Evolutionary conservation across 2,113 vertebrate genomes (phyloP), one percentile per base, ranked within the genome.

Genomic region (Microtus montanus): DNA sequence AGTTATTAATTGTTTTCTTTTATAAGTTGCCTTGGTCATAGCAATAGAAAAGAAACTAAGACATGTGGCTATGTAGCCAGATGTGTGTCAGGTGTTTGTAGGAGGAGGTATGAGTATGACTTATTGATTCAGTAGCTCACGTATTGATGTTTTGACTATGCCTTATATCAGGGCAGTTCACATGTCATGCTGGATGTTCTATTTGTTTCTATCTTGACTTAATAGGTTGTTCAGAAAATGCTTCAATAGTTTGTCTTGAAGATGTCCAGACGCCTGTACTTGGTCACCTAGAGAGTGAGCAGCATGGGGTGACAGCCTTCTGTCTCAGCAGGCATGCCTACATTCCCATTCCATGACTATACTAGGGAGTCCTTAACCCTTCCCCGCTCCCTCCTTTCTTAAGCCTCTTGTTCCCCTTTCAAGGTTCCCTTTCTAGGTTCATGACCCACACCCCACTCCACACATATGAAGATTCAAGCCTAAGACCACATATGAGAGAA

Each of bases 211-310:
- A 19, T 10, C 73, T 89, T 61, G 14, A 90, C 13, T 38, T 30
- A 89, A 77, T 24, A 87, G 41, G 66, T 90, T 17, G 70, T 84
- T 52, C 54, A 94, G 49, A 92, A 92, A 79, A n/a, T 68, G 38
- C 66, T 94, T 84, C 58, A 61, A 49, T 86, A 14, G 58, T 92
- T 41, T 89, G 47, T 83, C 61, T 7, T 80, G 19, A 52, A 38
- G 24, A 78, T 77, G 44, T 41, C 74, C 77, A 41, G 38, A 28
- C 70, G 58, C 61, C 63, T 89, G 41, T 30, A 26, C 44, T 80
- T 73, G 33, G 68, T 5, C 82, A 14, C n/a, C n/a, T 41, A 54
- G 24, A 73, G 73, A n/a, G 22, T 41, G 15, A 70, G 33, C 47
- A 30, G 26, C 15, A 26, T 5, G 3, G 64, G 26, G 33, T 54